Conservation (phyloP, 2,888 invertebrate species). For the Punctoribates punctum region DNA sequence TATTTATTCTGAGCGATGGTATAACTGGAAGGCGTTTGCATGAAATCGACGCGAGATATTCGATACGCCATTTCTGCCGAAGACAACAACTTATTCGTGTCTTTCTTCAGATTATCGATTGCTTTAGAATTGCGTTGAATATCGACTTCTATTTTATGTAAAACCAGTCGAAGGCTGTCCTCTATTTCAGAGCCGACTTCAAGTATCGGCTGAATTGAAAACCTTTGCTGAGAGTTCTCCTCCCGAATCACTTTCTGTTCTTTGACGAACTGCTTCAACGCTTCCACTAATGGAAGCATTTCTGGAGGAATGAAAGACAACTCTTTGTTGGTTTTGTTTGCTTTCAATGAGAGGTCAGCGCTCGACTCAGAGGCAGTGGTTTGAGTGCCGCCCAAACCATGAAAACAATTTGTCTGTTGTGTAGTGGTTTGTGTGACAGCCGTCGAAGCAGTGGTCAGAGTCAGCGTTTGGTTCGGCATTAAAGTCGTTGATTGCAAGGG, state of each 20-base stretch:
- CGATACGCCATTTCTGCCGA: constrained; percentile 43
- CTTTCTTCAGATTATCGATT: constrained; percentile 43
- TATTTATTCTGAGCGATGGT: constrained; percentile 37
- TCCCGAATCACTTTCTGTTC: constrained; percentile 43
- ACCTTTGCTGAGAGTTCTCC: constrained; percentile 43
- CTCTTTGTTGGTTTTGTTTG: constrained; percentile 21
- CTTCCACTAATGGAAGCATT: constrained; percentile 40
- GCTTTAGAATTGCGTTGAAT: constrained; percentile 39
- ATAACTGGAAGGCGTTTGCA: constrained; percentile 12
- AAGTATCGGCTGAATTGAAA: constrained; percentile 42
- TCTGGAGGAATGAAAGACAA: constrained; percentile 41
- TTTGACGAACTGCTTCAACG: constrained; percentile 41
- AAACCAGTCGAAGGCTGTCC: constrained; percentile 27
- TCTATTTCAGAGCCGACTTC: constrained; percentile 43
- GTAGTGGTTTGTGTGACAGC: neutral
- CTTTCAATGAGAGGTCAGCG: neutral
- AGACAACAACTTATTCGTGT: constrained; percentile 41
- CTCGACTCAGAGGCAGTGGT: neutral
- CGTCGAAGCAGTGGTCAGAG: constrained; percentile 7
- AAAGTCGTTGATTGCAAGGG: neutral
- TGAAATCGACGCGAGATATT: constrained; percentile 31
- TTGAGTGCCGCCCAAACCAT: constrained; percentile 13
- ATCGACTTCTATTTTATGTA: constrained; percentile 44
- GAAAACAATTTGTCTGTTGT: constrained; percentile 9
- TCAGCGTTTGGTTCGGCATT: neutral